phyloP scores from a whole-genome alignment of 1,140 invertebrate genomes.

The Caenorhabditis remanei region DNA sequence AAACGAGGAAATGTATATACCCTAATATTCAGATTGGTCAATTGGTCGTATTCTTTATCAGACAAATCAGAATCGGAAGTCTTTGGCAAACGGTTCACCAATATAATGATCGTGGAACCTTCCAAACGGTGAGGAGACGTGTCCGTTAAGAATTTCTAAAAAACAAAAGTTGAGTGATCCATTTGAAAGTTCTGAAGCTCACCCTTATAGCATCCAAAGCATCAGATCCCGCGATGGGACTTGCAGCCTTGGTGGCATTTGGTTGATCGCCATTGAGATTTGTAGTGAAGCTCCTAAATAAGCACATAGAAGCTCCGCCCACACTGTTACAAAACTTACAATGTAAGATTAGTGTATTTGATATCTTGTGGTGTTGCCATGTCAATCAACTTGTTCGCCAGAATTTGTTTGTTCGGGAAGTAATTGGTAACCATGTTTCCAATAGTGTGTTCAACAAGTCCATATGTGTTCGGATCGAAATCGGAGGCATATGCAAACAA shows the following conservation, averaged over 20 bases:
- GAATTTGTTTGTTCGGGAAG: neutral
- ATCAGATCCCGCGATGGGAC: neutral
- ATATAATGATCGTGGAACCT: neutral
- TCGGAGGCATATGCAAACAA: conserved; percentile 2
- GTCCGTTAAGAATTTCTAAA: neutral
- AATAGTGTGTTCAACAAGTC: neutral
- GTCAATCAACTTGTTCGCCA: neutral
- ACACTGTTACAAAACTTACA: neutral
- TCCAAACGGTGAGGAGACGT: neutral
- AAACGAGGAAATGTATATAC: neutral
- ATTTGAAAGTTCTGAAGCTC: too few species aligned
- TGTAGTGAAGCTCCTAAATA: neutral
- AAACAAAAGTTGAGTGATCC: neutral
- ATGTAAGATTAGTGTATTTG: neutral
- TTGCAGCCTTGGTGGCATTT: neutral
- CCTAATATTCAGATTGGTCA: conserved; percentile 12
- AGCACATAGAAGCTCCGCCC: neutral
- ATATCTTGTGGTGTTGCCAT: neutral
- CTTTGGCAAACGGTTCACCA: conserved; percentile 8
- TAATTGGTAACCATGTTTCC: neutral
- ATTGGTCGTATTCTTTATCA: neutral
- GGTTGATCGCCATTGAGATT: neutral
- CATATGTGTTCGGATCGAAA: neutral
- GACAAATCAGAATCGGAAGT: neutral
- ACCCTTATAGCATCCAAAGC: neutral